These are phyloP conservation scores for Drosophila repleta DNA, from an alignment of 1,140 invertebrate species.

Conservation along the genomic window DNA sequence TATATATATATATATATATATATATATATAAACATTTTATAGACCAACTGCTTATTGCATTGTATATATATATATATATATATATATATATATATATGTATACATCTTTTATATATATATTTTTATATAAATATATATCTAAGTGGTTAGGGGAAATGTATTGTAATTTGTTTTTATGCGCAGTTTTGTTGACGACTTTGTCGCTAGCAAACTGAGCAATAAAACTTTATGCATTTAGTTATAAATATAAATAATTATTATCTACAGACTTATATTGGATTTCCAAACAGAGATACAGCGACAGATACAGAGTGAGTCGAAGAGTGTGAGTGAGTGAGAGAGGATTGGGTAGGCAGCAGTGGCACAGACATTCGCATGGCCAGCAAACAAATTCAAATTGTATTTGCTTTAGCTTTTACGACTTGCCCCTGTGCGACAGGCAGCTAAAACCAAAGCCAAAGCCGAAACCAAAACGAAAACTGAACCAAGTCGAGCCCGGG, in stretches of 20 bases:
- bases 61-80: constrained; percentile 5
- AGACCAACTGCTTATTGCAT: not conserved
- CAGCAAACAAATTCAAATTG: constrained; percentile 43
- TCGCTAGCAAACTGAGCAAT: constrained; percentile 56
- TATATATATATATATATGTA: constrained; percentile 42
- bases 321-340: not conserved
- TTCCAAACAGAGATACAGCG: constrained; percentile 40
- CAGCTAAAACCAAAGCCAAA: constrained; percentile 13
- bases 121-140: constrained; percentile 41
- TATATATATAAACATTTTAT: not conserved
- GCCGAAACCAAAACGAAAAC: constrained; percentile 6
- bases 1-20: constrained; percentile 37
- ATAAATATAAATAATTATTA: constrained; percentile 82
- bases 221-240: constrained; percentile 81
- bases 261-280: constrained; percentile 66
- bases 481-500: constrained; percentile 33
- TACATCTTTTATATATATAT: constrained; percentile 28
- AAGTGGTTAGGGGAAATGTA: constrained; percentile 26
- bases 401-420: constrained; percentile 59
- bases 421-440: constrained; percentile 29
- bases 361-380: constrained; percentile 49
- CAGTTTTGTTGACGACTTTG: constrained; percentile 76
- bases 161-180: constrained; percentile 77
- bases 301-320: not conserved
- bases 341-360: not conserved